Base-by-base conservation (phyloP, 64 coral and sea anemone genomes). In the Stylophora pistillata region DNA sequence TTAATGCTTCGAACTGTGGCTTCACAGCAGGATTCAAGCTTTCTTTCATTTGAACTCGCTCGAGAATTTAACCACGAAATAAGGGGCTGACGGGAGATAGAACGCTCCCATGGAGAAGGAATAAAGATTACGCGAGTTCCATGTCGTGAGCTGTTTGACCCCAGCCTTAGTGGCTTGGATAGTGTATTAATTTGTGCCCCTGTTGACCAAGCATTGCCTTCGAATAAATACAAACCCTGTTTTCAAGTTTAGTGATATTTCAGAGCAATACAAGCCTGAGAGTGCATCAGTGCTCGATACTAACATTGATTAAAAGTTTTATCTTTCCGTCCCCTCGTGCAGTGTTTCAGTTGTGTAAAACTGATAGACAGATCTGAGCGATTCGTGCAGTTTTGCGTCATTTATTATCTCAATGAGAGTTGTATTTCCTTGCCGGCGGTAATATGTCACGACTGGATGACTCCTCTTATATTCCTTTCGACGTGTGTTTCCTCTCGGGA, bases 121-220 rank as follows among this genome's bases (percentile, higher is more conserved):
- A 82, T 5, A 21, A 13, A 30, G 5, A 82, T 65, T 63, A 58
- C 79, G 79, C 65, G 79, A 64, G 77, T 14, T 18, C 32, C 77
- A 32, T 15, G 77, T 79, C 18, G 56, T 60, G 33, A 70, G n/a
- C 53, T 69, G 34, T 37, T 70, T 12, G 32, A 84, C 55, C 13
- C 26, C 53, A 76, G 75, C n/a, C 9, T 53, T 78, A 29, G 80
- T 47, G 37, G 37, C 37, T 47, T 7, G 37, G 37, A 47, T 47
- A 47, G 69, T 63, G 29, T 21, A 81, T 69, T 53, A 33, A 63
- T 53, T 70, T 70, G 60, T 41, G 28, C 23, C 80, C 79, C 80
- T 37, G 53, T 32, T 69, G 34, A 62, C 61, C 80, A 5, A 83
- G 32, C 18, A 69, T 21, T 84, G 28, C 26, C 20, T 53, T 52